Evolutionary conservation across 2,888 invertebrate genomes (phyloP).

Genomic region (Odontocolon sp.): DNA sequence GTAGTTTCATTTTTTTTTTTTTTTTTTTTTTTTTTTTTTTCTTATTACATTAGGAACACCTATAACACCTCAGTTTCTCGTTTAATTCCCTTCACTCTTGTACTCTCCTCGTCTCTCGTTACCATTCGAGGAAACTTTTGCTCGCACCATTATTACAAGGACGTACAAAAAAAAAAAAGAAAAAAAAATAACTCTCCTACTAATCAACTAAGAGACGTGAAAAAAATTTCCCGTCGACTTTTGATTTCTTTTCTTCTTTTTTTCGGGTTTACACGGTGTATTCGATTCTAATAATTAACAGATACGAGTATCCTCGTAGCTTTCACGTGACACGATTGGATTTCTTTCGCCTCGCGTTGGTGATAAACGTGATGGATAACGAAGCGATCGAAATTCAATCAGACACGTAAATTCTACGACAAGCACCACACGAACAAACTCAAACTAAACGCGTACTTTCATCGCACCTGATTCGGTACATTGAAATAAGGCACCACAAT

Average conservation of each 20-base stretch:
- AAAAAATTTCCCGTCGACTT: conserved; percentile 29
- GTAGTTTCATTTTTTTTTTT: background rate
- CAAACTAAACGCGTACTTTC: conserved; percentile 73
- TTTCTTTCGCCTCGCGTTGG: background rate
- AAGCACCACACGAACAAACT: conserved; percentile 62
- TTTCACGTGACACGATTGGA: background rate
- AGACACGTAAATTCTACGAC: conserved; percentile 37
- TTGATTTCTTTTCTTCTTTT: conserved; percentile 44
- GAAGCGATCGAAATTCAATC: conserved; percentile 17
- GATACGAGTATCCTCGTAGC: conserved; percentile 15
- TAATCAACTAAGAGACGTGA: background rate
- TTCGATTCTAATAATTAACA: conserved; percentile 25
- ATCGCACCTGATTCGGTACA: conserved; percentile 70
- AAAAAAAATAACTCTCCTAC: background rate
- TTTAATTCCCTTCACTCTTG: conserved; percentile 4
- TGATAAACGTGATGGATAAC: background rate
- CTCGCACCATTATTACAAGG: conserved; percentile 21
- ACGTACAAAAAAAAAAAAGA: conserved; percentile 12
- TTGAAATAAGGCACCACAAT: conserved; percentile 79
- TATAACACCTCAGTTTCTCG: conserved; percentile 12
- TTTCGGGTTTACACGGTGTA: conserved; percentile 6
- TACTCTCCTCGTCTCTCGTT: background rate
- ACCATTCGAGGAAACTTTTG: conserved; percentile 11
- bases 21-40: conserved; percentile 6
- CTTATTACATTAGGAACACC: conserved; percentile 33